phyloP scores from a whole-genome alignment of 2,888 invertebrate genomes.

The Plagodis dolabraria region DNA sequence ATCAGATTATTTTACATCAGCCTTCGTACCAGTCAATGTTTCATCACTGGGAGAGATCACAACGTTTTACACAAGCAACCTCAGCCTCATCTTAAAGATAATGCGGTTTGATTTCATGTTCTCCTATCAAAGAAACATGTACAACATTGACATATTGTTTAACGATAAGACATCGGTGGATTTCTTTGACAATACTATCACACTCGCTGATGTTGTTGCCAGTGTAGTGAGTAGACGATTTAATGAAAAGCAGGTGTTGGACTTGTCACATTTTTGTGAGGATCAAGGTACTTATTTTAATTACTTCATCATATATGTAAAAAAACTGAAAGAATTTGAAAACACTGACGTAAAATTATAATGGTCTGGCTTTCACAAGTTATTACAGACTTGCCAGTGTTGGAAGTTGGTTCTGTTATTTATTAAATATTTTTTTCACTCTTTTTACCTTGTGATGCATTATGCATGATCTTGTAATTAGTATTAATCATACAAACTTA shows the following conservation, averaged over 20 bases:
- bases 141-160: slow-evolving; percentile 65
- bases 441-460: too few species aligned
- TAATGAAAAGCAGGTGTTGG: slow-evolving; percentile 59
- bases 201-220: slow-evolving; percentile 63
- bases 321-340: too few species aligned
- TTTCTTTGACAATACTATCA: slow-evolving; percentile 55
- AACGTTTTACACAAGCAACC: slow-evolving; percentile 68
- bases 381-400: too few species aligned
- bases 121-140: slow-evolving; percentile 65
- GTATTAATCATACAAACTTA: too few species aligned
- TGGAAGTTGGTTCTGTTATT: too few species aligned
- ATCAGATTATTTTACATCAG: slow-evolving; percentile 52
- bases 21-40: slow-evolving; percentile 62
- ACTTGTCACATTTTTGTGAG: slow-evolving; percentile 67
- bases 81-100: slow-evolving; percentile 61
- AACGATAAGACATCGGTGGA: slow-evolving; percentile 67
- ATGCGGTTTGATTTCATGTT: slow-evolving; percentile 72
- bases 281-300: slow-evolving; percentile 59
- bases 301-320: neutral
- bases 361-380: neutral
- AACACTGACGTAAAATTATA: too few species aligned
- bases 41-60: slow-evolving; percentile 51
- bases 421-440: too few species aligned
- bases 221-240: slow-evolving; percentile 63
- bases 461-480: too few species aligned